Conservation (phyloP, 2,797 vertebrate genomes). For the Enoplosus armatus region DNA sequence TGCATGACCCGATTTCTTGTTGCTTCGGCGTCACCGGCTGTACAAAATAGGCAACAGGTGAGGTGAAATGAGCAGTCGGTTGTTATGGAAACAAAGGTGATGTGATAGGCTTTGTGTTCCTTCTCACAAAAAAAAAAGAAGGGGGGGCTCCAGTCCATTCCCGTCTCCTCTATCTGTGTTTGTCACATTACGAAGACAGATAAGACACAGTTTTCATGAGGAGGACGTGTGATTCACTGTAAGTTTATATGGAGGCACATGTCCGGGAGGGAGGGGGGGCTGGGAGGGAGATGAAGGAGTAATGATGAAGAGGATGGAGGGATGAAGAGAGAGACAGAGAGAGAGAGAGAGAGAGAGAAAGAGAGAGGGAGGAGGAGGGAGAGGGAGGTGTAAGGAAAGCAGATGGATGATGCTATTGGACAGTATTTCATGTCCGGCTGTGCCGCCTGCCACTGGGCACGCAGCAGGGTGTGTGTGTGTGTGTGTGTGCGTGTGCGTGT, state of each 20-base stretch:
- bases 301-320: too few species aligned
- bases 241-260: constrained; percentile 19
- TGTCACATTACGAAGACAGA: constrained; percentile 21
- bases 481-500: constrained; percentile 42
- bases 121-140: not conserved
- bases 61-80: constrained; percentile 3
- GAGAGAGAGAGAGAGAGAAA: not conserved
- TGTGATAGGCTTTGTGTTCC: not conserved
- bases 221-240: constrained; percentile 43
- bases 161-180: constrained; percentile 17
- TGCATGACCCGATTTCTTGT: not conserved
- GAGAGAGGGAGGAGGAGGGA: constrained; percentile 28
- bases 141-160: too few species aligned
- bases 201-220: constrained; percentile 7
- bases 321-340: not conserved
- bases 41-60: not conserved
- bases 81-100: constrained; percentile 42
- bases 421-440: constrained; percentile 87
- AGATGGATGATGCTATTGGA: constrained; percentile 84
- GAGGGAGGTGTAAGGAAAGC: constrained; percentile 72
- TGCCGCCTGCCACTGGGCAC: constrained; percentile 76
- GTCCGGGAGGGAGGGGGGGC: not conserved
- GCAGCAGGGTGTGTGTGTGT: constrained; percentile 69
- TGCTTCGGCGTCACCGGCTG: not conserved
- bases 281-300: not conserved